phyloP scores from a whole-genome alignment of 2,888 invertebrate species.

The Eristalis intricaria region DNA sequence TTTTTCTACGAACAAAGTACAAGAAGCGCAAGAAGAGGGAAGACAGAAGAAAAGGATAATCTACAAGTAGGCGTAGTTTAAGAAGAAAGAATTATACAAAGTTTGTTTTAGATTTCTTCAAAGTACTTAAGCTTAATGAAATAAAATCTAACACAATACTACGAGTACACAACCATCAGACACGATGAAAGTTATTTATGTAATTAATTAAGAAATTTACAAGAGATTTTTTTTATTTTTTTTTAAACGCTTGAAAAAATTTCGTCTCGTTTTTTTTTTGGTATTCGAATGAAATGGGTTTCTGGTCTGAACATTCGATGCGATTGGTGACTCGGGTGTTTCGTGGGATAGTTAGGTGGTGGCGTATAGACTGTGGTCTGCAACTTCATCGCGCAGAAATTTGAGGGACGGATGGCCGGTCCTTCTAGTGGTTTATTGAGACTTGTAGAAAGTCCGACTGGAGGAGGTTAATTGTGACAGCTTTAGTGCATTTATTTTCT shows the following conservation, averaged over 20 bases:
- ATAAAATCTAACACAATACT: conserved; percentile 13
- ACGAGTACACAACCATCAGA: conserved; percentile 18
- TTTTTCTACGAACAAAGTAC: conserved; percentile 11
- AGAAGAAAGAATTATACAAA: conserved; percentile 46
- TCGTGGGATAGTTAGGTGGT: neutral
- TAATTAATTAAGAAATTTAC: conserved; percentile 21
- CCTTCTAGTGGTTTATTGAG: too few relatives aligned
- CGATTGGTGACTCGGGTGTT: neutral
- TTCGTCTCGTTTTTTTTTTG: conserved; percentile 8
- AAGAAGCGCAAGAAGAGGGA: conserved; percentile 47
- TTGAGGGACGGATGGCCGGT: too few relatives aligned
- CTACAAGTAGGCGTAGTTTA: conserved; percentile 67
- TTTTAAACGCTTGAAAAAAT: conserved; percentile 66
- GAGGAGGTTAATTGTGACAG: too few relatives aligned
- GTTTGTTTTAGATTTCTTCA: conserved; percentile 17
- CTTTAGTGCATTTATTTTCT: too few relatives aligned
- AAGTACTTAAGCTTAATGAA: conserved; percentile 26
- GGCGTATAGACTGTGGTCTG: neutral
- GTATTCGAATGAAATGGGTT: neutral
- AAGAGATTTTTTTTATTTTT: neutral
- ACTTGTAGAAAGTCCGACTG: too few relatives aligned
- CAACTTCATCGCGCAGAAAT: too few relatives aligned
- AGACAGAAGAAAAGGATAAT: conserved; percentile 47
- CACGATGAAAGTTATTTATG: conserved; percentile 17
- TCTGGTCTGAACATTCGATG: neutral